Percentiles rank a stretch among this genome's conserved stretches.
phyloP scores from a whole-genome alignment of 2,888 invertebrate genomes.

The Aporophyla lueneburgensis region DNA sequence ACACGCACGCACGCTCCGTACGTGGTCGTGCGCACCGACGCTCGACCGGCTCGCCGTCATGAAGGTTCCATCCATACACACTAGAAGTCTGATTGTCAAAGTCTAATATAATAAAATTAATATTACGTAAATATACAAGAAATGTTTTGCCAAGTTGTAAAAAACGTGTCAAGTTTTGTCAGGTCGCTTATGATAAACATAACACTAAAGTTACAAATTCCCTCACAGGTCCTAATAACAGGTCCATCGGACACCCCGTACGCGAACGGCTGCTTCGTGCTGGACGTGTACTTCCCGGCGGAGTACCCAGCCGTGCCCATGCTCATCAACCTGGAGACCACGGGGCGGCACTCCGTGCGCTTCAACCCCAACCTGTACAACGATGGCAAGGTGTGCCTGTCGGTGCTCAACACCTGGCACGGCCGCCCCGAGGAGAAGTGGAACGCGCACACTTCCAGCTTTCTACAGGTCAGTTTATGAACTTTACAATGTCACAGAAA shows the following conservation, averaged over 20 bases:
- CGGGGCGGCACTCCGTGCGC: conserved; percentile 96
- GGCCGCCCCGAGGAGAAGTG: conserved; percentile 99
- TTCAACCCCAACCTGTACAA: conserved; percentile 98
- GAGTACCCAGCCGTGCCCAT: conserved; percentile 96
- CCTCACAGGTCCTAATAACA: conserved; percentile 95
- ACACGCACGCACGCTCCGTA: too few relatives aligned
- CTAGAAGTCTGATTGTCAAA: too few relatives aligned
- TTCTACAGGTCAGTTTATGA: conserved; percentile 89
- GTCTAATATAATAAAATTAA: too few relatives aligned
- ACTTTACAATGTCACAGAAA: not conserved
- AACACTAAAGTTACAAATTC: not conserved
- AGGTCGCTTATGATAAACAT: too few relatives aligned
- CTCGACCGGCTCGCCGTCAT: conserved; percentile 98
- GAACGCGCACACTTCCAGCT: conserved; percentile 98
- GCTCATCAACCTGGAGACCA: conserved; percentile 97
- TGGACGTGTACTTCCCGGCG: conserved; percentile 97
- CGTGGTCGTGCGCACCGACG: conserved; percentile 98
- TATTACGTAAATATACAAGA: too few relatives aligned
- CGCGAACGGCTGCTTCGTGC: conserved; percentile 97
- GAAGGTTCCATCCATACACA: conserved; percentile 92
- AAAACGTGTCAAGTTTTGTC: not conserved
- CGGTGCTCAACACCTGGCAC: conserved; percentile 99
- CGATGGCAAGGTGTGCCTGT: conserved; percentile 98
- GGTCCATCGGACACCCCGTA: conserved; percentile 98
- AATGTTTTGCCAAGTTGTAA: too few relatives aligned